Evolutionary conservation across 2,113 vertebrate species (phyloP).

Genomic region (Thalassarche chlororhynchos): DNA sequence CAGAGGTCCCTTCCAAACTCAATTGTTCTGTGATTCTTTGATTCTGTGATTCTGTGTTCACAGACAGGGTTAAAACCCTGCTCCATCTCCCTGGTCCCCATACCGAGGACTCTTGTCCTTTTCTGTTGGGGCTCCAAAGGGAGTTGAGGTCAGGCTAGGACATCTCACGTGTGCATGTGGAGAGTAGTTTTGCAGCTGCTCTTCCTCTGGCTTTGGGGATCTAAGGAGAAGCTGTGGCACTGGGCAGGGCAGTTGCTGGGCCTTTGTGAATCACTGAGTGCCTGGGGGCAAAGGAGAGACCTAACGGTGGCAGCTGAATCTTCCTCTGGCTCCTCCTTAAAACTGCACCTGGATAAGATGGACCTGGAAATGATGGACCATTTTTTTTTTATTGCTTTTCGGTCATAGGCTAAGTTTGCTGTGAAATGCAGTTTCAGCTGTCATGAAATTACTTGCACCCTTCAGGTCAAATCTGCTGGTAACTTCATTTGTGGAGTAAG

Average conservation of each 20-base stretch:
- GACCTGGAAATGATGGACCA: background rate
- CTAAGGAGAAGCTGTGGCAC: background rate
- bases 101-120: background rate
- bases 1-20: background rate
- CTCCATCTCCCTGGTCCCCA: background rate
- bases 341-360: background rate
- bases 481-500: background rate
- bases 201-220: background rate
- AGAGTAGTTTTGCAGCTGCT: background rate
- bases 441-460: background rate
- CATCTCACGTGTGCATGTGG: background rate
- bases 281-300: background rate
- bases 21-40: background rate
- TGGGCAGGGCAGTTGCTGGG: background rate
- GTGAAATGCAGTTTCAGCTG: background rate
- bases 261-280: background rate
- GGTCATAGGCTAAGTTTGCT: background rate
- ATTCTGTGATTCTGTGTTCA: background rate
- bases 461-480: background rate
- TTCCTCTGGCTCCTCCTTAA: background rate
- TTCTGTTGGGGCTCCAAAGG: background rate
- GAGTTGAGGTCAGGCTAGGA: background rate
- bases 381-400: background rate
- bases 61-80: background rate
- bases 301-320: background rate